These are phyloP conservation scores for Cyphotilapia sp. DNA, from an alignment of 2,113 vertebrate genomes.

Conservation along the genomic window DNA sequence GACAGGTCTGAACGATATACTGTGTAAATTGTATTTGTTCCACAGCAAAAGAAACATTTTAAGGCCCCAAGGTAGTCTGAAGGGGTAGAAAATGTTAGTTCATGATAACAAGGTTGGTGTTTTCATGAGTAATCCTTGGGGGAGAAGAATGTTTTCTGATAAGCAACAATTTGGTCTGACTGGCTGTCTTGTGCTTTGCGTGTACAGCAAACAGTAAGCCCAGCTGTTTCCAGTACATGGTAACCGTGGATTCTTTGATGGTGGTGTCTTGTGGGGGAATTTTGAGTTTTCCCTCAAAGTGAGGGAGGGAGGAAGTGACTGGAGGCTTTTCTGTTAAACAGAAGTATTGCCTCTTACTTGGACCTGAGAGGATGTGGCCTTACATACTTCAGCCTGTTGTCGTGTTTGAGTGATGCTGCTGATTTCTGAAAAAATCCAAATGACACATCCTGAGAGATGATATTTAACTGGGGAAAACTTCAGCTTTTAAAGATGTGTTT, in stretches of 20 bases:
- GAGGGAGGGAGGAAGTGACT: background rate
- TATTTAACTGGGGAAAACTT: background rate
- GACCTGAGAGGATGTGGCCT: background rate
- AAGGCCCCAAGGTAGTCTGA: background rate
- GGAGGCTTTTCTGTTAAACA: background rate
- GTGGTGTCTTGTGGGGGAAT: background rate
- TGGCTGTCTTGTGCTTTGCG: background rate
- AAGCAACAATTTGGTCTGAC: background rate
- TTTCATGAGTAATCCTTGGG: background rate
- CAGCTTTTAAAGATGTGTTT: background rate
- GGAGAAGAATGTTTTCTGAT: background rate
- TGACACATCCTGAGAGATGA: background rate
- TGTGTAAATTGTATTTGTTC: background rate
- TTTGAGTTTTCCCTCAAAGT: background rate
- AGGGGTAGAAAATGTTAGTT: background rate
- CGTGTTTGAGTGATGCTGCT: background rate
- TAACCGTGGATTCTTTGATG: background rate
- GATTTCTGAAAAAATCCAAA: background rate
- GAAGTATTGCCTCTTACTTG: background rate
- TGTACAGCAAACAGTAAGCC: background rate
- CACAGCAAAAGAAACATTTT: background rate
- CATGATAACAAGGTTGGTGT: background rate
- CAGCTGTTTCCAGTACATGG: background rate
- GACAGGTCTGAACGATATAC: background rate
- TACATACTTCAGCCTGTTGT: background rate